Base-by-base conservation (phyloP, 2,888 invertebrate genomes). In the Eustalomyia histrio region DNA sequence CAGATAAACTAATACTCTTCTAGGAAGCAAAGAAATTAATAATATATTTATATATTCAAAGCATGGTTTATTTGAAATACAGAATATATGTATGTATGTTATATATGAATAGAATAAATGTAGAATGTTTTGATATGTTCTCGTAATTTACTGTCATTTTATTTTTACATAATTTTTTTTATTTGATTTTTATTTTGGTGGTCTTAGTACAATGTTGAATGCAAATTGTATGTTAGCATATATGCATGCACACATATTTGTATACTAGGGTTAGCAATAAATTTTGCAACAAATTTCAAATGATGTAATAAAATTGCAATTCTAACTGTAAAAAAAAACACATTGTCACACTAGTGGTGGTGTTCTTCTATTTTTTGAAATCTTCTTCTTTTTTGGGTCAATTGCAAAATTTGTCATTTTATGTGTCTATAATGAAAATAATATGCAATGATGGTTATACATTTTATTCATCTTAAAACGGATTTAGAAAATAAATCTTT, bases 401-500 rank as follows among this genome's bases (percentile, higher is more conserved):
- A 63, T 58, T 69, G 57, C 60, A 21, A 58, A 65, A 60, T 58
- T 71, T 73, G 33, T 24, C 50, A 67, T 17, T 63, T 24, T 73
- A 58, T 68, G n/a, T 61, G 60, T 68, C 16, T 64, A 47, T 50
- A 68, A 68, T 61, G 64, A 69, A 52, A 52, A 71, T 76, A 76
- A 58, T 57, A 65, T 55, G 53, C 60, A 60, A 64, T 73, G 50
- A 61, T 53, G 60, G 60, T 76, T 76, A 76, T 76, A 50, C 58
- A 63, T 58, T 64, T 35, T 47, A 29, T 58, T 64, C 57, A 68
- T 2, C n/a, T 65, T 6, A 60, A 65, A 61, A 57, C 10, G 52
- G 39, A 65, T 65, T 74, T 47, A 29, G 16, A 60, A 67, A 65
- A 74, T 75, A 83, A 83, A 83, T 80, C 83, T 83, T 83, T 82